These are phyloP conservation scores for Pygathrix nemaeus DNA, from an alignment of 2,113 vertebrate genomes.

Conservation along the genomic window DNA sequence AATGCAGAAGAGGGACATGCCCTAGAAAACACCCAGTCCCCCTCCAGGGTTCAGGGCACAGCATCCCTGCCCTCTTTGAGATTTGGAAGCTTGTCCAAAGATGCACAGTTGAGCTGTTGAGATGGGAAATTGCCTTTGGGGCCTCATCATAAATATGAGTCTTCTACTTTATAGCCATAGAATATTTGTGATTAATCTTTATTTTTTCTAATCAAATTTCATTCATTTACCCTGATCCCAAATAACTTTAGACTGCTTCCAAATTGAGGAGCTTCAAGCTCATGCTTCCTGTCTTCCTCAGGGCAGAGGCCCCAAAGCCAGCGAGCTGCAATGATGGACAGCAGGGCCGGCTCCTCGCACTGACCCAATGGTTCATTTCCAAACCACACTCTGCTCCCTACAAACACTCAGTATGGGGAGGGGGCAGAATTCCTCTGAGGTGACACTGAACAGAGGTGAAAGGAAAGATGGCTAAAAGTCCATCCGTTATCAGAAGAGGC, in stretches of 20 bases:
- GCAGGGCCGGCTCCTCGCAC: neutral
- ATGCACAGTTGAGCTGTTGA: neutral
- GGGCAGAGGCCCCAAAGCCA: too few relatives aligned
- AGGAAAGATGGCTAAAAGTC: neutral
- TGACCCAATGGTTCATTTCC: accelerated
- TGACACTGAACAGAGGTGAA: accelerated
- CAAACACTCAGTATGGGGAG: accelerated
- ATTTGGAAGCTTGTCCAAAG: accelerated
- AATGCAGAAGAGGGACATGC: accelerated
- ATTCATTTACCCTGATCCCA: neutral
- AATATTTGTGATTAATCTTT: neutral
- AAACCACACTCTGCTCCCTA: neutral
- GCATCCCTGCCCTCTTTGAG: neutral
- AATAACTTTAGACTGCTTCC: neutral
- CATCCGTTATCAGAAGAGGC: accelerated
- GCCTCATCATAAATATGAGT: accelerated
- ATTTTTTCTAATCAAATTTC: neutral
- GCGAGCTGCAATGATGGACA: accelerated
- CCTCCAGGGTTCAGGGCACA: neutral
- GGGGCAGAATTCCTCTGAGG: accelerated
- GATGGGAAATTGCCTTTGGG: neutral
- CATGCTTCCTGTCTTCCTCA: accelerated
- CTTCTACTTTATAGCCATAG: neutral
- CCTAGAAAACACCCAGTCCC: too few relatives aligned
- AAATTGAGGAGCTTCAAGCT: accelerated